Evolutionary conservation across 2,797 vertebrate genomes (phyloP), one percentile per base, ranked within the genome.

Genomic region (Pogonophryne albipinna): DNA sequence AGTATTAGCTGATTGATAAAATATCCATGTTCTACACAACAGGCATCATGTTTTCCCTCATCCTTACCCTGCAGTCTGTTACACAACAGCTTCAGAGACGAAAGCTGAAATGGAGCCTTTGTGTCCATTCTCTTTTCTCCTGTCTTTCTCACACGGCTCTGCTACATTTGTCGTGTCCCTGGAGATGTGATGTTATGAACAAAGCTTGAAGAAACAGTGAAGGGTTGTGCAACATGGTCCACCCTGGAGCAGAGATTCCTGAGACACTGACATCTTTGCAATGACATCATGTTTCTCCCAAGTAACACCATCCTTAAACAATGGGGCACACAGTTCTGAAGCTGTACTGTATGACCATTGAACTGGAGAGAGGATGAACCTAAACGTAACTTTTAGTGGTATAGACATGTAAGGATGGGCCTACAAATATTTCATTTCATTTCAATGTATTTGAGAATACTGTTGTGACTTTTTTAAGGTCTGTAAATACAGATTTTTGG

Each of bases 141-240:
- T 58, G 71, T 74, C 77, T 80, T 66, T 75, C 83, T 91, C 67
- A 3, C 89, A 86, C 85, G 75, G 77, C 74, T 65, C 82, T 81
- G 86, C 76, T 79, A 92, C 83, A 91, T 92, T 90, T 65, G 53
- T 66, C 80, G 31, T 79, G 65, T 89, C 88, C 81, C 83, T 81
- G 81, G 85, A 83, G 91, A 87, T 75, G 75, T 53, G 78, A 81
- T 75, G 80, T 85, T 88, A 82, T 80, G 81, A 74, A 84, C 74
- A 73, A 60, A 83, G 63, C 72, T 62, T 68, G 56, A 62, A 81
- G 78, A 86, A 83, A 83, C 27, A 57, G 69, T 47, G 46, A 80
- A 9, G 71, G 66, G 61, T 78, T 89, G 82, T 59, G 76, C 86
- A 91, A 86, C 56, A 13, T 31, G 71, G 73, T 82, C 88, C 87